Evolutionary conservation across 2,113 vertebrate genomes (phyloP).

Genomic region (Heterotilapia buettikoferi): DNA sequence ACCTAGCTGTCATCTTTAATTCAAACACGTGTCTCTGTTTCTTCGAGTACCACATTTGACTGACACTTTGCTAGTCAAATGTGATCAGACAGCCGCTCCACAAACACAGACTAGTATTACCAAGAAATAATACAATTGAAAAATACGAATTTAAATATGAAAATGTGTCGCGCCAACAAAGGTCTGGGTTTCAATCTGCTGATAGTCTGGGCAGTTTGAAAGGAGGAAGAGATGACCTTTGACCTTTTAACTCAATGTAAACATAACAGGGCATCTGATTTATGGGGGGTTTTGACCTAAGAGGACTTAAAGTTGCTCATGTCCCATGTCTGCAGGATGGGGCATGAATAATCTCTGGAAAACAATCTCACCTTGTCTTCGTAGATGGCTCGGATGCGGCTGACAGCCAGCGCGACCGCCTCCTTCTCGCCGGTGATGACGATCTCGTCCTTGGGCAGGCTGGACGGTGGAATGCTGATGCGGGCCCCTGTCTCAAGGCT

Average conservation of each 20-base stretch:
- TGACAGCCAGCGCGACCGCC: conserved; percentile 64
- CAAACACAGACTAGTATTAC: accelerated
- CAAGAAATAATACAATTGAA: neutral
- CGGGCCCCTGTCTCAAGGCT: conserved; percentile 73
- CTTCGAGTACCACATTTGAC: neutral
- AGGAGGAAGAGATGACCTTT: neutral
- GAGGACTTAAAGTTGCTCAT: neutral
- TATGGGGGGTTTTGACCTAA: neutral
- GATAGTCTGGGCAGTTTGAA: neutral
- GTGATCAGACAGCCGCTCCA: neutral
- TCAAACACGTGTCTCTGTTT: neutral
- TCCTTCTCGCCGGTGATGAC: conserved; percentile 77
- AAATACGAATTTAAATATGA: neutral
- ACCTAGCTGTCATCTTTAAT: neutral
- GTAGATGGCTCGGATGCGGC: conserved; percentile 70
- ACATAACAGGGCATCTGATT: neutral
- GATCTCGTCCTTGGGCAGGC: conserved; percentile 73
- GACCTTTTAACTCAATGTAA: neutral
- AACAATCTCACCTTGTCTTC: conserved; percentile 71
- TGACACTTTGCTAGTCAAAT: neutral
- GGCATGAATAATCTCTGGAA: neutral
- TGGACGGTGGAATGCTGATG: conserved; percentile 72
- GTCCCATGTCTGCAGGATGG: neutral
- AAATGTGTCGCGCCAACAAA: neutral
- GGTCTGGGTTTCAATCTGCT: neutral